phyloP scores from a whole-genome alignment of 2,888 invertebrate species.

The Standfussiana lucernea region DNA sequence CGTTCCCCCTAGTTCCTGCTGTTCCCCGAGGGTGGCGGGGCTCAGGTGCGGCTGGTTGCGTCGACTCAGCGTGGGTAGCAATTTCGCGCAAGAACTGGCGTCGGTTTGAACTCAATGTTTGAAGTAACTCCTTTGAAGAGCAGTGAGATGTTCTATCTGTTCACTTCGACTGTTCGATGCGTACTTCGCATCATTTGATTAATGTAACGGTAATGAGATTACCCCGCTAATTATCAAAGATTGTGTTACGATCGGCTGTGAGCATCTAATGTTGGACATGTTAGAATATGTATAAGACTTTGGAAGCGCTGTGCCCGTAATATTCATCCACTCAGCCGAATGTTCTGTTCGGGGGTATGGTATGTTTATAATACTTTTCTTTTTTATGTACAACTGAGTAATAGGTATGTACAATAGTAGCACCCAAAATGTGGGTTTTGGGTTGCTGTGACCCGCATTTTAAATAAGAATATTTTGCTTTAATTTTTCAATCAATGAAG shows the following conservation, averaged over 20 bases:
- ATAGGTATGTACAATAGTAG: neutral
- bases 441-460: no score
- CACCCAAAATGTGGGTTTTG: neutral
- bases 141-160: slow-evolving; percentile 62
- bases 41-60: slow-evolving; percentile 66
- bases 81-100: slow-evolving; percentile 76
- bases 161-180: slow-evolving; percentile 21
- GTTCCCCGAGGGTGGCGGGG: slow-evolving; percentile 38
- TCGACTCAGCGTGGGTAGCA: slow-evolving; percentile 74
- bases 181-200: slow-evolving; percentile 25
- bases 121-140: slow-evolving; percentile 67
- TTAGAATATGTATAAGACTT: neutral
- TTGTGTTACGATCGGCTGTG: neutral
- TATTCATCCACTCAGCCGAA: no score
- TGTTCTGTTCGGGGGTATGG: neutral
- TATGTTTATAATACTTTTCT: neutral
- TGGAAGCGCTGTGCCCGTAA: neutral
- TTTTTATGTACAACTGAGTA: no score
- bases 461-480: no score
- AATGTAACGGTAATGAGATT: slow-evolving; percentile 15
- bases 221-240: slow-evolving; percentile 23
- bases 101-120: slow-evolving; percentile 71
- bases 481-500: neutral
- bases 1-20: neutral
- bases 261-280: neutral